phyloP scores from a whole-genome alignment of 2,888 invertebrate species.

The Cetonia aurata region DNA sequence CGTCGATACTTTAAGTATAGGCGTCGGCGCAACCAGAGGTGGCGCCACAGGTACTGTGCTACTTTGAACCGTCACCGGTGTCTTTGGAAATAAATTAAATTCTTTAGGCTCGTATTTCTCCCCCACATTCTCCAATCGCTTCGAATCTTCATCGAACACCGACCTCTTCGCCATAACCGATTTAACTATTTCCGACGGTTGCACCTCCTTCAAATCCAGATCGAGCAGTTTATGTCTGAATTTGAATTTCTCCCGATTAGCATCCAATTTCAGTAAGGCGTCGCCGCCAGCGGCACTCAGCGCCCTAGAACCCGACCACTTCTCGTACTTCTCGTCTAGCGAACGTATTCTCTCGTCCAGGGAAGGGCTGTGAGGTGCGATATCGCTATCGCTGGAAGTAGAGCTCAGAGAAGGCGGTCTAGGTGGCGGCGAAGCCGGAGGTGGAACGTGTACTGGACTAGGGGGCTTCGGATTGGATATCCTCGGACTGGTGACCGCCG shows the following conservation, averaged over 20 bases:
- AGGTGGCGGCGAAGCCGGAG: conserved; percentile 75
- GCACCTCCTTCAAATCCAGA: conserved; percentile 81
- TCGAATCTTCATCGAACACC: conserved; percentile 96
- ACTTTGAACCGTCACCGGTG: conserved; percentile 50
- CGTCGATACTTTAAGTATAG: conserved; percentile 56
- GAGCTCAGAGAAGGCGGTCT: conserved; percentile 83
- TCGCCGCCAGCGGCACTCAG: conserved; percentile 69
- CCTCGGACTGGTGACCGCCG: conserved; percentile 69
- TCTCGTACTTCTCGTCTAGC: conserved; percentile 93
- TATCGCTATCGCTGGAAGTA: conserved; percentile 78
- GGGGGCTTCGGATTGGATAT: conserved; percentile 65
- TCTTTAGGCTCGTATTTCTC: conserved; percentile 83
- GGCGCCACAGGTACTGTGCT: conserved; percentile 51
- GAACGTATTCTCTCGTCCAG: conserved; percentile 93
- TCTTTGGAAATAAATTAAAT: conserved; percentile 65
- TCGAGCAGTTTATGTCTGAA: conserved; percentile 82
- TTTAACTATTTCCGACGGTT: conserved; percentile 94
- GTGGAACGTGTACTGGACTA: conserved; percentile 66
- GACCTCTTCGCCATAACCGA: conserved; percentile 92
- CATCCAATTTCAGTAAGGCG: conserved; percentile 68
- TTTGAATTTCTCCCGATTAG: conserved; percentile 71
- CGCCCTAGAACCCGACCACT: conserved; percentile 82
- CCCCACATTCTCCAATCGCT: conserved; percentile 88
- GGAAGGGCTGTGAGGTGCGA: conserved; percentile 79
- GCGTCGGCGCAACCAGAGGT: conserved; percentile 55